phyloP scores from a whole-genome alignment of 2,113 vertebrate species.

The Pardalotus punctatus region DNA sequence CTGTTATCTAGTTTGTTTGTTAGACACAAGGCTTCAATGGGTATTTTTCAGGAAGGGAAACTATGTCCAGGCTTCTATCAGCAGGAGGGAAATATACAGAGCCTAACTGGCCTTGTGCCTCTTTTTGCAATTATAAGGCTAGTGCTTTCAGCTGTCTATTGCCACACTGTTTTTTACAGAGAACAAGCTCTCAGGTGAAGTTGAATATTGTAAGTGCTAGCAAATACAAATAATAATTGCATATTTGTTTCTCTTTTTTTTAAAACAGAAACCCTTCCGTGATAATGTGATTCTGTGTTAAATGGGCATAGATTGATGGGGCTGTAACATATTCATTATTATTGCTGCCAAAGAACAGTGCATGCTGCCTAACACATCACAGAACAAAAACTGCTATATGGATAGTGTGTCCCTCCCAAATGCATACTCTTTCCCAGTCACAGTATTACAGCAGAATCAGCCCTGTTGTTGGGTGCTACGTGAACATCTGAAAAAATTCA shows the following conservation, averaged over 20 bases:
- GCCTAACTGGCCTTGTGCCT: not conserved
- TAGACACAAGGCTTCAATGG: not conserved
- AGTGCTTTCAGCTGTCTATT: not conserved
- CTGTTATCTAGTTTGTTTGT: not conserved
- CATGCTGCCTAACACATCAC: not conserved
- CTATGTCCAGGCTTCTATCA: not conserved
- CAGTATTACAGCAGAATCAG: not conserved
- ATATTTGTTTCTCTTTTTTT: not conserved
- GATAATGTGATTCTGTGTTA: not conserved
- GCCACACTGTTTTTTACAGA: not conserved
- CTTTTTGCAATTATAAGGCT: not conserved
- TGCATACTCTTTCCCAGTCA: not conserved
- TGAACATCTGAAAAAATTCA: not conserved
- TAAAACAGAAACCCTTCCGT: not conserved
- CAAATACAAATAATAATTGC: not conserved
- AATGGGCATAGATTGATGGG: not conserved
- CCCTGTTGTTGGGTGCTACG: not conserved
- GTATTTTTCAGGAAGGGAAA: not conserved
- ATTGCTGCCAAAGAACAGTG: not conserved
- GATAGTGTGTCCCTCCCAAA: not conserved
- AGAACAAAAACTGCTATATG: not conserved
- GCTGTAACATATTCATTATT: not conserved
- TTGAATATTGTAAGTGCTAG: not conserved
- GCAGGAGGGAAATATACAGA: not conserved
- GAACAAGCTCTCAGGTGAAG: not conserved